phyloP scores from a whole-genome alignment of 1,140 invertebrate species.

The Camponotus pennsylvanicus region DNA sequence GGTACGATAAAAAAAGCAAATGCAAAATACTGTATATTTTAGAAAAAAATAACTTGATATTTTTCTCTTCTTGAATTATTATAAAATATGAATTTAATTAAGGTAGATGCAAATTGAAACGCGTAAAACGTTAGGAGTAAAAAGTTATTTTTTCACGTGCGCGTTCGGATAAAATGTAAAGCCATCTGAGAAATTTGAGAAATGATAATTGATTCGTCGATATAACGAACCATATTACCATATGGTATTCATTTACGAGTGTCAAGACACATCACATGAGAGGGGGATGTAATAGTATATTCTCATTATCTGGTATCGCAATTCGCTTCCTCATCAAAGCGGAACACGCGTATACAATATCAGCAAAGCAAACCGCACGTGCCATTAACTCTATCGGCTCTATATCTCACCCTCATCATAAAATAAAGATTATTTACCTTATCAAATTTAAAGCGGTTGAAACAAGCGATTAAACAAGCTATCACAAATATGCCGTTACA shows the following conservation, averaged over 20 bases:
- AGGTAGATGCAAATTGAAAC: background rate
- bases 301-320: background rate
- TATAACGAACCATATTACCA: background rate
- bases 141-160: background rate
- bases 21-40: background rate
- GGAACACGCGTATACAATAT: background rate
- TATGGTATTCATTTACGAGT: background rate
- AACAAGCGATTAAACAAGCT: background rate
- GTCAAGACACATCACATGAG: background rate
- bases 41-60: background rate
- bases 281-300: background rate
- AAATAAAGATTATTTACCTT: conserved; percentile 36
- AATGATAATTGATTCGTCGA: background rate
- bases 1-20: too few species aligned
- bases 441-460: background rate
- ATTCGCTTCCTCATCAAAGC: background rate
- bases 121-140: background rate
- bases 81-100: background rate
- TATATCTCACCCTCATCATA: background rate
- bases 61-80: background rate
- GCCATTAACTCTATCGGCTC: background rate
- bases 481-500: background rate
- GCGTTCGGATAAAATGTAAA: background rate
- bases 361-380: background rate
- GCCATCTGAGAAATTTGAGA: conserved; percentile 1